phyloP scores from a whole-genome alignment of 2,113 vertebrate species.

The Colius striatus region DNA sequence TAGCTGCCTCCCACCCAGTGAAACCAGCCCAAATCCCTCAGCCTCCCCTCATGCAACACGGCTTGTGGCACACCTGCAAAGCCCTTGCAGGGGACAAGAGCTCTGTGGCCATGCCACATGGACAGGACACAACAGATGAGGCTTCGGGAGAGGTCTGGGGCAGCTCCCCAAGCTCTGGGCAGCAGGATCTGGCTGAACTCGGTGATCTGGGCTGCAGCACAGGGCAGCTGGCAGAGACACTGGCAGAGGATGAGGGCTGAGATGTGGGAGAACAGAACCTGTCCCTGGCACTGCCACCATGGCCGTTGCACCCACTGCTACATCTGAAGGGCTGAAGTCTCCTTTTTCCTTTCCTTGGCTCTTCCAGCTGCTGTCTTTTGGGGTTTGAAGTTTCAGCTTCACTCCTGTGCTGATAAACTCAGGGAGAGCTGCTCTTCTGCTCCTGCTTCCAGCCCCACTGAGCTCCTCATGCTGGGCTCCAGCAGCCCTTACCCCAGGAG shows the following conservation, averaged over 20 bases:
- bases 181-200: not conserved
- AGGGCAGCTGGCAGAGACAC: accelerated
- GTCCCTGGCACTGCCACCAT: not conserved
- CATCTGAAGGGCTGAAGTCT: accelerated
- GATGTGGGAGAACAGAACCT: not conserved
- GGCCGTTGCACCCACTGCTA: not conserved
- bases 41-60: not conserved
- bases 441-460: not conserved
- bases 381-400: not conserved
- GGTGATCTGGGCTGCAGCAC: not conserved
- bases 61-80: not conserved
- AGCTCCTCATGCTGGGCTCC: not conserved
- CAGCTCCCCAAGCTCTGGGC: not conserved
- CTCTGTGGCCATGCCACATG: accelerated
- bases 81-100: not conserved
- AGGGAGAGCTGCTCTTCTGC: not conserved
- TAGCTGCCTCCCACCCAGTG: not conserved
- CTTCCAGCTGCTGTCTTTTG: not conserved
- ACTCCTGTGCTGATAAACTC: not conserved
- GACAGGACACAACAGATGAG: not conserved
- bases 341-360: not conserved
- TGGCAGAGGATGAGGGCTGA: not conserved
- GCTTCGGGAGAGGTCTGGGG: not conserved
- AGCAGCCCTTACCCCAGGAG: not conserved
- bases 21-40: not conserved